Evolutionary conservation across 2,113 vertebrate species (phyloP).

Genomic region (Heterocephalus glaber): DNA sequence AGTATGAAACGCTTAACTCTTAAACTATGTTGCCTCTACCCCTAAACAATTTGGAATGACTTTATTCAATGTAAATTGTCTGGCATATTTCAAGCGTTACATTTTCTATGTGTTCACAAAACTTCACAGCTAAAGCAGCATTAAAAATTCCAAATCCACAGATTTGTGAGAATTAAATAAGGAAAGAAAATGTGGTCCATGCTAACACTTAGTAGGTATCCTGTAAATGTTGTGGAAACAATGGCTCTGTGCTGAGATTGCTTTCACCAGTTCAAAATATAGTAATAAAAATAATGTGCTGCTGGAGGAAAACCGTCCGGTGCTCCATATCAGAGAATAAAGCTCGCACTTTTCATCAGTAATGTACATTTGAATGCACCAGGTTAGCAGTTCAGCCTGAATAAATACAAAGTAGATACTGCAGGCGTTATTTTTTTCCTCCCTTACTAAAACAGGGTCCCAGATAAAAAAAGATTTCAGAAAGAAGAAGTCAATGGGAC

Average conservation of each 20-base stretch:
- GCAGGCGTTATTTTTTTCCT: not conserved
- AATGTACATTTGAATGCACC: not conserved
- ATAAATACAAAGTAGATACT: conserved; percentile 50
- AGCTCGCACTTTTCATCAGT: conserved; percentile 47
- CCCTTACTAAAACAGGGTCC: not conserved
- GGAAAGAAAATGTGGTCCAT: not conserved
- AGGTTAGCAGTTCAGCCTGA: conserved; percentile 42
- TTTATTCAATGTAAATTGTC: not conserved
- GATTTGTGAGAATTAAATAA: not conserved
- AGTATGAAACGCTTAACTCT: not conserved
- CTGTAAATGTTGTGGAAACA: not conserved
- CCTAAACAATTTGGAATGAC: not conserved
- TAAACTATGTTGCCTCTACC: not conserved
- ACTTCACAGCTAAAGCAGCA: not conserved
- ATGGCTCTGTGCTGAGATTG: not conserved
- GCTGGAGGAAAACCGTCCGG: conserved; percentile 28
- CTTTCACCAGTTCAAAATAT: conserved; percentile 43
- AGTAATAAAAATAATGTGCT: conserved; percentile 34
- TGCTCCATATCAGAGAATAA: conserved; percentile 11
- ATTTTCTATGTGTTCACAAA: not conserved
- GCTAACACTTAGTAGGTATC: conserved; percentile 13
- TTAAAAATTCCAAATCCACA: not conserved
- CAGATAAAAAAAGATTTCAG: not conserved
- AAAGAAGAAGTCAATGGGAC: not conserved
- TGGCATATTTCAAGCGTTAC: not conserved